Base-by-base conservation (phyloP, 2,888 invertebrate species). In the Lutraria lutraria region DNA sequence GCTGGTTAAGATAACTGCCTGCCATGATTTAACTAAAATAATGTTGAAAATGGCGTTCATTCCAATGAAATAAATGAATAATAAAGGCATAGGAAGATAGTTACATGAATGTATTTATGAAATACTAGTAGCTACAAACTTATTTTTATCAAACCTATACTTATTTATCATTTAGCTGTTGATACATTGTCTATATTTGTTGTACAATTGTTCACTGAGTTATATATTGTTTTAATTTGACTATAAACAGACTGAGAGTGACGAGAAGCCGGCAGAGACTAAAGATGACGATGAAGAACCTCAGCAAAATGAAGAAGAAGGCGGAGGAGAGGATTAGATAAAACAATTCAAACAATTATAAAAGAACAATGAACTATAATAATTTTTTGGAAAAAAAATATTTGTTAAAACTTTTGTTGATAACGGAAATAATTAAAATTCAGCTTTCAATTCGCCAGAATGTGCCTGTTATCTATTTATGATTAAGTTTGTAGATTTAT, bases 251-350 rank as follows among this genome's bases (percentile, higher is more conserved):
- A 86, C 86, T 60, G 91, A 89, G 60, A 86, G 68, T 81, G 91
- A 86, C 21, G 91, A 91, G 25, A 88, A 86, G 79, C 82, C 86
- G 25, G 90, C 88, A 85, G 93, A 92, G 83, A 88, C 85, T 52
- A 86, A 88, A 79, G 91, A 91, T 82, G 91, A 89, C 25, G 90
- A 88, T 84, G 89, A 90, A 3, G 90, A 91, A 85, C 76, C 29
- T 0, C 84, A 87, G 63, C 88, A 90, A 85, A 89, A 81, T 68
- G 92, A 91, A 15, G 93, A 92, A 31, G 93, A 91, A 21, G 93
- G 89, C 12, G 92, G 89, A 13, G 88, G 89, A 84, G 89, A 92
- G 15, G 92, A 92, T 53, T 85, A 85, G 85, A 85, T 56, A 31
- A n/a, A 56, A 76, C 43, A 81, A 52, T n/a, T 34, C 19, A 34